Conservation (phyloP, 2,113 vertebrate genomes). For the Galeopterus variegatus region DNA sequence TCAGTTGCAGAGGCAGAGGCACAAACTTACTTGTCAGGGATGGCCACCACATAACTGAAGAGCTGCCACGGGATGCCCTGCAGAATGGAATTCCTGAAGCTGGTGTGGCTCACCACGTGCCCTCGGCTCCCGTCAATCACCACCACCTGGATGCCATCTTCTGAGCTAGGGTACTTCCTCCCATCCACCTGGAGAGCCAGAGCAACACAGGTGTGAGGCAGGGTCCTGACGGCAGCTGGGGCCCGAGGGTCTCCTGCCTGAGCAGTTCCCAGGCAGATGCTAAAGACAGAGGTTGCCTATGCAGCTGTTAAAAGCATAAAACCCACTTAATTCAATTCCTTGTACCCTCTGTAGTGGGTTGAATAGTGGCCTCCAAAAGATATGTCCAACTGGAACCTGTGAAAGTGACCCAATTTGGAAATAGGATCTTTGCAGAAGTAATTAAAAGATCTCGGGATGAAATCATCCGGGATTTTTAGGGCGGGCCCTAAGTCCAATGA, state of each 20-base stretch:
- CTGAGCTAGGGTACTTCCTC: constrained; percentile 90
- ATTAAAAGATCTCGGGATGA: neutral
- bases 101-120: constrained; percentile 90
- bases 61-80: constrained; percentile 96
- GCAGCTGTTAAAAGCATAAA: neutral
- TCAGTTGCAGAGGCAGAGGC: too few relatives aligned
- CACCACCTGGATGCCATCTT: constrained; percentile 95
- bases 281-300: neutral
- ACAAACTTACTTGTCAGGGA: constrained; percentile 92
- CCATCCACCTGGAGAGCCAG: constrained; percentile 91
- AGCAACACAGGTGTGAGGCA: neutral
- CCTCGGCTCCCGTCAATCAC: constrained; percentile 93
- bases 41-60: constrained; percentile 91
- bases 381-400: rapidly evolving
- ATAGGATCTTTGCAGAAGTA: neutral
- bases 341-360: neutral
- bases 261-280: rapidly evolving
- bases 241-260: neutral
- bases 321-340: too few relatives aligned
- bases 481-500: neutral
- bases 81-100: constrained; percentile 93
- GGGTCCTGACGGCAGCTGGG: neutral
- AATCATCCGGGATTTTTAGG: neutral
- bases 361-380: neutral
- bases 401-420: neutral